Conservation (phyloP, 2,888 invertebrate species). For the Hipparchia semele region DNA sequence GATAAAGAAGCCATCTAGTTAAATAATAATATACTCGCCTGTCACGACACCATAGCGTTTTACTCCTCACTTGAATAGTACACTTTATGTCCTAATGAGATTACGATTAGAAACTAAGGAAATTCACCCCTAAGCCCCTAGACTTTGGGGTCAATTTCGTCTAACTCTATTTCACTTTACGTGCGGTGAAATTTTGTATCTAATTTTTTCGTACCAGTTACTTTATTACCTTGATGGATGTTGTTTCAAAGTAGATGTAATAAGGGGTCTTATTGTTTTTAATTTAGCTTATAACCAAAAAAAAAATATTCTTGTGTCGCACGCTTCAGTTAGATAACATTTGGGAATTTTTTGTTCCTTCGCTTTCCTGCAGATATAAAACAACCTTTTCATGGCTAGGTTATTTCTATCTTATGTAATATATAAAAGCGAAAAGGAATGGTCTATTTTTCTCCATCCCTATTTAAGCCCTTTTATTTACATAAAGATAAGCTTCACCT, state of each 20-base stretch:
- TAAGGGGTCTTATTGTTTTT: constrained; percentile 1
- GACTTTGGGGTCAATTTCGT: constrained; percentile 7
- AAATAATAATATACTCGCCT: not conserved
- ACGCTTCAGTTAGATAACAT: not conserved
- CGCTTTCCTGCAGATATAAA: not conserved
- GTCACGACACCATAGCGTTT: constrained; percentile 25
- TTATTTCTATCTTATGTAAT: no score
- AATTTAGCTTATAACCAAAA: not conserved
- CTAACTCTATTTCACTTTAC: not conserved
- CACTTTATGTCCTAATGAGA: constrained; percentile 14
- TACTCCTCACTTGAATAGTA: constrained; percentile 15
- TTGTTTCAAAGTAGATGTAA: constrained; percentile 14
- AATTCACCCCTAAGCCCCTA: not conserved
- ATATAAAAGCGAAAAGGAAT: no score
- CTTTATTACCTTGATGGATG: constrained; percentile 17
- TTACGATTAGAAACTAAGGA: not conserved
- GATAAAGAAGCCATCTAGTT: constrained; percentile 9
- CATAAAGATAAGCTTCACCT: no score
- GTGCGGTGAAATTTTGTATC: constrained; percentile 11
- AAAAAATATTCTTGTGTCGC: not conserved
- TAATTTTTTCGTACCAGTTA: constrained; percentile 5
- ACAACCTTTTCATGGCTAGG: no score
- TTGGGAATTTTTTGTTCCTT: not conserved
- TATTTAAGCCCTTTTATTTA: no score
- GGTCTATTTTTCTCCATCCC: no score